phyloP scores from a whole-genome alignment of 2,797 vertebrate species.

The Acipenser transmontanus region DNA sequence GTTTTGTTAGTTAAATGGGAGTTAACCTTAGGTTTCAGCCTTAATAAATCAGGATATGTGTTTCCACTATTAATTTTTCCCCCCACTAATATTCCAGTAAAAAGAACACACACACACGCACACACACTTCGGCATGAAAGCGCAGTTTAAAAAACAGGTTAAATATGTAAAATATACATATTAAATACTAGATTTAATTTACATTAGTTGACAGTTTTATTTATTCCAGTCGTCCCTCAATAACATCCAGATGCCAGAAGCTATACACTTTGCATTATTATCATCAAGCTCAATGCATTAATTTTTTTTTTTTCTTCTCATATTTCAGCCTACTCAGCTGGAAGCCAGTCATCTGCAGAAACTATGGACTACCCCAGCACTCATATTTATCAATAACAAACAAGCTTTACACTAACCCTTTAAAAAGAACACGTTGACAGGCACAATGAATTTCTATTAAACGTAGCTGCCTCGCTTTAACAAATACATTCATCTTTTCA shows the following conservation, averaged over 20 bases:
- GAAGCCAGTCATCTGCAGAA: background rate
- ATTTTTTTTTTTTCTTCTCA: constrained; percentile 16
- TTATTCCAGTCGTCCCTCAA: constrained; percentile 25
- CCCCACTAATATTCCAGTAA: background rate
- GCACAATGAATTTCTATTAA: no score
- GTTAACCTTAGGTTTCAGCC: constrained; percentile 67
- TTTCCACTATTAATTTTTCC: constrained; percentile 9
- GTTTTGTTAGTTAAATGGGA: constrained; percentile 68
- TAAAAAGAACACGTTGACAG: no score
- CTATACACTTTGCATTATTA: constrained; percentile 34
- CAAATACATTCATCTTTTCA: no score
- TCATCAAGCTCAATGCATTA: constrained; percentile 31
- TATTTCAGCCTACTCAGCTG: constrained; percentile 18
- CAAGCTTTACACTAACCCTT: no score
- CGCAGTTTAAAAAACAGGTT: background rate
- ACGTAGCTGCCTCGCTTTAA: no score
- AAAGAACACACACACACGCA: constrained; percentile 2
- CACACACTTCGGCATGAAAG: background rate
- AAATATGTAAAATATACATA: background rate
- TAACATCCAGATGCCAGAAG: constrained; percentile 31
- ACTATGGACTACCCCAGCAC: background rate
- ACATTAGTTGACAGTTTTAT: constrained; percentile 17
- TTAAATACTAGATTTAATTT: background rate
- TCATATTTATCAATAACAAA: no score
- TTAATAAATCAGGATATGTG: constrained; percentile 48